phyloP scores from a whole-genome alignment of 2,888 invertebrate genomes.

The Eremobia ochroleuca region DNA sequence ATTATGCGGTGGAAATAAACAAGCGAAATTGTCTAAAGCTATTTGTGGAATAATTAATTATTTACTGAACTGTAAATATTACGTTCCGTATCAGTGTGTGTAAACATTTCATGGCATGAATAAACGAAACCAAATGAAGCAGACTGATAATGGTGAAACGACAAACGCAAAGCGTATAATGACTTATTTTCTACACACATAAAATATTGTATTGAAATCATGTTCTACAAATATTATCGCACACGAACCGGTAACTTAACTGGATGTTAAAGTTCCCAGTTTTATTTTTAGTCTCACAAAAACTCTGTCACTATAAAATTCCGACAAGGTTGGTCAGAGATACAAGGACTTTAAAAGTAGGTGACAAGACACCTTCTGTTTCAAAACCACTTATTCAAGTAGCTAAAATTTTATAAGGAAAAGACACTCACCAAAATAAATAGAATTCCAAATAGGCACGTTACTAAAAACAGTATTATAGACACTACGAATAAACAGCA shows the following conservation, averaged over 20 bases:
- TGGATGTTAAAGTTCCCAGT: not conserved
- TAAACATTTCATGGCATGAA: constrained; percentile 25
- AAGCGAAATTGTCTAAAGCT: not conserved
- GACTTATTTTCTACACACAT: not conserved
- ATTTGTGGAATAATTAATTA: constrained; percentile 6
- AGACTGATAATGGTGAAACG: constrained; percentile 8
- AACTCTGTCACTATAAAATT: constrained; percentile 17
- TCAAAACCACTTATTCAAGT: constrained; percentile 11
- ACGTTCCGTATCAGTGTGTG: constrained; percentile 11
- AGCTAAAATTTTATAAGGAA: not conserved
- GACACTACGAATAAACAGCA: constrained; percentile 23
- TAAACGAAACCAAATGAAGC: constrained; percentile 32
- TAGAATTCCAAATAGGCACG: constrained; percentile 36
- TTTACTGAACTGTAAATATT: not conserved
- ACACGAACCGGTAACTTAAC: not conserved
- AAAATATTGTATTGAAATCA: constrained; percentile 3
- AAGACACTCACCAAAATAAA: constrained; percentile 46
- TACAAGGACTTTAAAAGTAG: constrained; percentile 53
- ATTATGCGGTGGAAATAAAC: constrained; percentile 16
- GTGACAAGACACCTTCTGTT: constrained; percentile 51
- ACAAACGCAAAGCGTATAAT: not conserved
- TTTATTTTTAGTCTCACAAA: constrained; percentile 13
- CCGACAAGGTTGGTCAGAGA: constrained; percentile 21
- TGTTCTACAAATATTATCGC: not conserved
- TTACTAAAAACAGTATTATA: constrained; percentile 13